Evolutionary conservation across 2,888 invertebrate species (phyloP).

Genomic region (Erebia epiphron): DNA sequence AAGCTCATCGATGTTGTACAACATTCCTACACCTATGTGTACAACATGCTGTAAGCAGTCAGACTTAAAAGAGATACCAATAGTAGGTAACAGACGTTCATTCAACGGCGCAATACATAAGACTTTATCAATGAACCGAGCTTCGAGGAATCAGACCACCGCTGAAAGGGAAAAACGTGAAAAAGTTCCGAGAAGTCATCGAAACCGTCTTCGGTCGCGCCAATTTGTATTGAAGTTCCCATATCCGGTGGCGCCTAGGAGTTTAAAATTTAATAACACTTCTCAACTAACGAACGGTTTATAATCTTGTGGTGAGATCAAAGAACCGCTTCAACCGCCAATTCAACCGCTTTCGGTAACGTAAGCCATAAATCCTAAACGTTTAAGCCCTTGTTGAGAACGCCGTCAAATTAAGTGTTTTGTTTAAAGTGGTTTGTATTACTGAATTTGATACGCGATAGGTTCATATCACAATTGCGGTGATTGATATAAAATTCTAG

Average conservation of each 20-base stretch:
- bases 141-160: slow-evolving; percentile 48
- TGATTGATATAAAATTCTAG: background rate
- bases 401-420: slow-evolving; percentile 25
- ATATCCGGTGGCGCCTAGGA: slow-evolving; percentile 72
- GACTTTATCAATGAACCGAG: slow-evolving; percentile 37
- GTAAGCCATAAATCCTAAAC: slow-evolving; percentile 45
- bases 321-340: slow-evolving; percentile 49
- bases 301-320: slow-evolving; percentile 56
- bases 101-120: slow-evolving; percentile 30
- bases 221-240: slow-evolving; percentile 50
- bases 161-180: slow-evolving; percentile 52
- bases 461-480: background rate
- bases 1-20: background rate
- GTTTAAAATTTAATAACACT: slow-evolving; percentile 52
- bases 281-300: slow-evolving; percentile 58
- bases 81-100: slow-evolving; percentile 18
- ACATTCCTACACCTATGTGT: background rate
- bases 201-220: slow-evolving; percentile 37
- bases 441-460: slow-evolving; percentile 9
- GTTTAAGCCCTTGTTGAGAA: slow-evolving; percentile 30
- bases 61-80: background rate
- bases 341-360: slow-evolving; percentile 46
- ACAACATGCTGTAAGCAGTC: background rate
- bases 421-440: slow-evolving; percentile 11
- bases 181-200: slow-evolving; percentile 41